Evolutionary conservation across 2,888 invertebrate genomes (phyloP), one percentile per base, ranked within the genome.

Genomic region (Sinotaia quadrata): DNA sequence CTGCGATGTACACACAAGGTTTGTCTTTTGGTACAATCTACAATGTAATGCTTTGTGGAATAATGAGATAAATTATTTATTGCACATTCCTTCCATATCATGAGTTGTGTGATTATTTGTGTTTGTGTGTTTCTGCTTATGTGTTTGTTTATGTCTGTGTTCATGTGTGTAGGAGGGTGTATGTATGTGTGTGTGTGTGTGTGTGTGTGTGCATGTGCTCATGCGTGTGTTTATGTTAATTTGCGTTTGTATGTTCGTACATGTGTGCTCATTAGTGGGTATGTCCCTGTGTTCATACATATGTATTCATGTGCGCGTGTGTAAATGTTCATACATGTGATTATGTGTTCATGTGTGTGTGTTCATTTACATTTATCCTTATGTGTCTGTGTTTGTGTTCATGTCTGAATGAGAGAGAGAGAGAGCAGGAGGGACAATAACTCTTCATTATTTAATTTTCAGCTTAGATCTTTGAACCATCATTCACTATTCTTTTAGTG

Each of bases 331-430:
- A 29, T 51, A 29, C 31, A 31, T 21, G 5, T 27, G 52, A 29
- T 27, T 49, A 27, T 52, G 52, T 52, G 52, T 52, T 7, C 31
- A 31, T 52, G 52, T 52, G 52, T 52, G 52, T 5, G 52, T 52
- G 27, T 41, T 10, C 41, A 41, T 12, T 12, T 41, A 18, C 41
- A 41, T 10, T 10, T 41, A 12, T 41, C 41, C 41, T 12, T 18
- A 41, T 12, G 15, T 12, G 15, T 18, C 18, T 41, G 41, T 41
- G 41, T 41, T 12, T 41, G 41, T 41, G 15, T 41, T 41, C 18
- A 41, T 18, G 15, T 10, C 10, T 41, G 15, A 41, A 41, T 41
- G 41, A 41, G 15, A 8, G 10, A 18, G 15, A 41, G 15, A 12
- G 15, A 41, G 41, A 12, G 15, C n/a, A n/a, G n/a, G n/a, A n/a